Evolutionary conservation across 2,797 vertebrate genomes (phyloP).

Genomic region (Valencia hispanica): DNA sequence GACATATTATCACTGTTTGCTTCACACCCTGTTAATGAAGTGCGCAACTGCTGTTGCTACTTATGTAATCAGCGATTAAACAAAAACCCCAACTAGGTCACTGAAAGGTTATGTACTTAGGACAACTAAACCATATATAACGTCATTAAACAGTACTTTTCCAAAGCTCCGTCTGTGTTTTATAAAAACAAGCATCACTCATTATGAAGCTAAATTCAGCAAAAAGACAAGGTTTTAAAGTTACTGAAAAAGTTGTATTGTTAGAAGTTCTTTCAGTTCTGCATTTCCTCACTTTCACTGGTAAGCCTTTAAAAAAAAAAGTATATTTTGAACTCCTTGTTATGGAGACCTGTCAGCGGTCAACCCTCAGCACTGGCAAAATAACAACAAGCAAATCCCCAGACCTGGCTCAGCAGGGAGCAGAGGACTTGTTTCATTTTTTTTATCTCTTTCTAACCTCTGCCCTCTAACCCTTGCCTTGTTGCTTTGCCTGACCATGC

Average conservation of each 20-base stretch:
- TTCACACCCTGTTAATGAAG: slow-evolving; percentile 34
- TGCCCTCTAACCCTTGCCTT: slow-evolving; percentile 28
- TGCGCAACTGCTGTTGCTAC: slow-evolving; percentile 15
- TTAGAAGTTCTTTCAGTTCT: slow-evolving; percentile 5
- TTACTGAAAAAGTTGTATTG: slow-evolving; percentile 5
- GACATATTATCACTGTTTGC: slow-evolving; percentile 40
- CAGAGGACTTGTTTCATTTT: slow-evolving; percentile 53
- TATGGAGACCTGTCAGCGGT: slow-evolving; percentile 24
- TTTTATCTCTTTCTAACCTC: slow-evolving; percentile 28
- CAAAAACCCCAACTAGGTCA: slow-evolving; percentile 26
- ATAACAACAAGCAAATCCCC: slow-evolving; percentile 11
- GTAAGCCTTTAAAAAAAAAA: no score
- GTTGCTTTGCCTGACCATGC: slow-evolving; percentile 32
- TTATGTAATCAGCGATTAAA: slow-evolving; percentile 39
- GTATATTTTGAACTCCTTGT: not conserved
- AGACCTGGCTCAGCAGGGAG: slow-evolving; percentile 64
- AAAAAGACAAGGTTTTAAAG: not conserved
- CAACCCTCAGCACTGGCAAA: slow-evolving; percentile 14
- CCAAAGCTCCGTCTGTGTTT: not conserved
- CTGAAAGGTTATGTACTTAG: slow-evolving; percentile 24
- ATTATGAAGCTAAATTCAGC: not conserved
- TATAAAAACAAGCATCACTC: slow-evolving; percentile 12
- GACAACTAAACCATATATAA: slow-evolving; percentile 15
- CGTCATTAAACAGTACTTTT: slow-evolving; percentile 6
- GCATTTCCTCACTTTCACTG: not conserved